A percentile compares a stretch with the other conserved stretches of the same genome.
These are phyloP conservation scores for Eptesicus fuscus DNA, from an alignment of 2,113 vertebrate genomes.

Conservation along the genomic window DNA sequence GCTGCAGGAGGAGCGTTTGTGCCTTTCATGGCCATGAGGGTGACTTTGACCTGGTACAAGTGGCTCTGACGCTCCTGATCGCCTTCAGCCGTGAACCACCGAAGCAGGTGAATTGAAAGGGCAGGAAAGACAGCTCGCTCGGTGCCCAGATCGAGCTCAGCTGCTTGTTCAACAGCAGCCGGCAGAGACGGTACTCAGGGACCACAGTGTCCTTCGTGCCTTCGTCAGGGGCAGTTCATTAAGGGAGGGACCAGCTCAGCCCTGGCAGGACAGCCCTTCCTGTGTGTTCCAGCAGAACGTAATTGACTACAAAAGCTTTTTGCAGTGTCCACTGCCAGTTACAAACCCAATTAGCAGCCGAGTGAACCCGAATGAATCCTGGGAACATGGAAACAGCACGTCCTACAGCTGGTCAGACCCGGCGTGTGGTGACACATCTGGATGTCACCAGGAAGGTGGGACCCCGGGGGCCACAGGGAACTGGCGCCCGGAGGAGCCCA, in stretches of 20 bases:
- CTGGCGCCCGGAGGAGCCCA: background rate
- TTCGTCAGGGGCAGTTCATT: conserved; percentile 58
- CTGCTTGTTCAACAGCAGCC: conserved; percentile 53
- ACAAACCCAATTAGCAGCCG: conserved; percentile 58
- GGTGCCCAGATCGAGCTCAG: background rate
- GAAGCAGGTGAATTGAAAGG: background rate
- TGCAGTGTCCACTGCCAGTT: conserved; percentile 13
- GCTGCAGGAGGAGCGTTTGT: background rate
- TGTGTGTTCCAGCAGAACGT: conserved; percentile 18
- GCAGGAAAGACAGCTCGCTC: background rate
- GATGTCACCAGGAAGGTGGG: conserved; percentile 23
- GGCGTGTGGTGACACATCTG: background rate
- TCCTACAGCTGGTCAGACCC: conserved; percentile 4
- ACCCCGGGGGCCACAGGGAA: background rate
- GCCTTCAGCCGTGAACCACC: background rate
- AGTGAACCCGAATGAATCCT: conserved; percentile 7
- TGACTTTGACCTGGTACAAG: background rate
- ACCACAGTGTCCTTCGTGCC: conserved; percentile 22
- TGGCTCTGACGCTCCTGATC: background rate
- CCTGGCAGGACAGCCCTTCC: background rate
- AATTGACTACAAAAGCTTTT: conserved; percentile 37
- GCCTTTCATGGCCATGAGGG: background rate
- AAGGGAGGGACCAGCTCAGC: conserved; percentile 11
- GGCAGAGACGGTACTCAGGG: background rate
- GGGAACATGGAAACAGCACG: conserved; percentile 8